Percentiles rank a stretch among this genome's conserved stretches.
These are phyloP conservation scores for Silurus meridionalis DNA, from an alignment of 2,113 vertebrate species.

Conservation along the genomic window DNA sequence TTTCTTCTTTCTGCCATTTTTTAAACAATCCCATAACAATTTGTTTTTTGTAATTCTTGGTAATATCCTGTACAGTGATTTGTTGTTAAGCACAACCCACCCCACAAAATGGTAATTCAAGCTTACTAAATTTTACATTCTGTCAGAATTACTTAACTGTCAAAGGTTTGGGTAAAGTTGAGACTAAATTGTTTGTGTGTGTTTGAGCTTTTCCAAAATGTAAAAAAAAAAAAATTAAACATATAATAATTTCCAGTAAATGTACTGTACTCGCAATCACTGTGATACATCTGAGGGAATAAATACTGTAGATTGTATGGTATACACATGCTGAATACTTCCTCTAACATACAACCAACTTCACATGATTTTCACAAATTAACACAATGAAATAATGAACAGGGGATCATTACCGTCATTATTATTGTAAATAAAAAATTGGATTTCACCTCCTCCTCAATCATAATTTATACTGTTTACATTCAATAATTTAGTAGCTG, in stretches of 20 bases:
- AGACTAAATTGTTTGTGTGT: neutral
- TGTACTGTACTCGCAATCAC: neutral
- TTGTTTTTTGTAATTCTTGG: too few species aligned
- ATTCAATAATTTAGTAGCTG: neutral
- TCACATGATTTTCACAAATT: neutral
- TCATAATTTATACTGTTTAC: neutral
- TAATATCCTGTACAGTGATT: too few species aligned
- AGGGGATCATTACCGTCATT: neutral
- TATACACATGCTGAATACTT: neutral
- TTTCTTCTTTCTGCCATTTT: too few species aligned
- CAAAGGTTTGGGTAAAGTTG: neutral
- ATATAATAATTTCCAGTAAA: neutral
- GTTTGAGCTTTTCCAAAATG: neutral
- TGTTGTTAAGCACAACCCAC: too few species aligned
- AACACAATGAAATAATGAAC: neutral
- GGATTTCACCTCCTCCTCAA: neutral
- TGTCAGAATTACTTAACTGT: neutral
- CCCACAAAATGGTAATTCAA: neutral
- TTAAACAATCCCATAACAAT: too few species aligned
- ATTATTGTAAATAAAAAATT: neutral
- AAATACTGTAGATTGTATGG: neutral
- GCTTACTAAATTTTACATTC: neutral
- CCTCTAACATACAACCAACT: neutral
- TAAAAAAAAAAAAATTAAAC: neutral
- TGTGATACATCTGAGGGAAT: neutral